Conservation (phyloP, 2,797 vertebrate species). For the Falco biarmicus region DNA sequence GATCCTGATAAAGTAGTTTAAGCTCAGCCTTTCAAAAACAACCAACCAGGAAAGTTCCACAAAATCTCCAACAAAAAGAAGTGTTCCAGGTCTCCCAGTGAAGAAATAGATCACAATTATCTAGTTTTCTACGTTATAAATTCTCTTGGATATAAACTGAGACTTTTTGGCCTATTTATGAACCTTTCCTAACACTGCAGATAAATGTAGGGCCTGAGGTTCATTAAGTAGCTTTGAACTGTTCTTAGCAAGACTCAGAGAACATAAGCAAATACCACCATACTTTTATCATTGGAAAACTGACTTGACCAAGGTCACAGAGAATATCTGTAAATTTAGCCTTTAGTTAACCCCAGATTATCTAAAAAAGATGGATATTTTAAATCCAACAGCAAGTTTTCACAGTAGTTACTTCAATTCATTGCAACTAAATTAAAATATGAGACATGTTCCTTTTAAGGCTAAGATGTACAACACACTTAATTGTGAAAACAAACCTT, state of each 20-base stretch:
- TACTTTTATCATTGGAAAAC: conserved; percentile 2
- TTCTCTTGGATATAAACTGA: not conserved
- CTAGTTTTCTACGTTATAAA: not conserved
- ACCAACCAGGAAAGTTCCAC: not conserved
- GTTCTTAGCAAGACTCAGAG: not conserved
- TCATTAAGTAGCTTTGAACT: not conserved
- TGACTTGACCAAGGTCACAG: not conserved
- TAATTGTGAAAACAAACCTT: not conserved
- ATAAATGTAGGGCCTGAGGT: not conserved
- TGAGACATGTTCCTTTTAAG: not conserved
- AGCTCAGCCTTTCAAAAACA: not conserved
- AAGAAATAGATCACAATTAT: not conserved
- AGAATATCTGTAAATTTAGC: not conserved
- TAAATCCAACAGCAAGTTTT: conserved; percentile 1
- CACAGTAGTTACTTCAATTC: not conserved
- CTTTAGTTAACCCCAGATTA: not conserved
- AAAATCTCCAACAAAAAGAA: not conserved
- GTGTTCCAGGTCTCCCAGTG: not conserved
- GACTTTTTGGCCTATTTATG: not conserved
- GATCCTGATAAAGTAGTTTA: not conserved
- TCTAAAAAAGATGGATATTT: not conserved
- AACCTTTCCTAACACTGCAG: not conserved
- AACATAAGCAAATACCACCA: not conserved
- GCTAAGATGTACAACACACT: not conserved
- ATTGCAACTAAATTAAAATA: not conserved